Evolutionary conservation across 2,888 invertebrate species (phyloP).

Genomic region (Elmis aenea): DNA sequence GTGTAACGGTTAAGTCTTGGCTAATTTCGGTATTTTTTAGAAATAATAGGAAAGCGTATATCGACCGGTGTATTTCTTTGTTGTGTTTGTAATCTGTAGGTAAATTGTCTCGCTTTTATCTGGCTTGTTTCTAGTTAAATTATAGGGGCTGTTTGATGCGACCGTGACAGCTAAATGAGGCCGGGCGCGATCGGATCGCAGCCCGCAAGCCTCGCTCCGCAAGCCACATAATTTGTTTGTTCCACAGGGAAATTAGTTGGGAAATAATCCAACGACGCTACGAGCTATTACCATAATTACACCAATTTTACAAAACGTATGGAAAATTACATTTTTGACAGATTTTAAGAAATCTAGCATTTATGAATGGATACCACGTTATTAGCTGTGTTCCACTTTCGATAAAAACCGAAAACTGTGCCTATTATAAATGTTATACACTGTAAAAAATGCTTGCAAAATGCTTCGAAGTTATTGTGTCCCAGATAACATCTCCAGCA

Average conservation of each 20-base stretch:
- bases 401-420: too few relatives aligned
- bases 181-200: conserved; percentile 24
- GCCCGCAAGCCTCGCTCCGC: conserved; percentile 23
- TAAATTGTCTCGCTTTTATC: conserved; percentile 41
- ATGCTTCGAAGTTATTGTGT: too few relatives aligned
- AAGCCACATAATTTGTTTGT: conserved; percentile 28
- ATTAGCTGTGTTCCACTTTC: too few relatives aligned
- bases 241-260: conserved; percentile 29
- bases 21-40: conserved; percentile 23
- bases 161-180: conserved; percentile 44
- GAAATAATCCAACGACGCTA: conserved; percentile 24
- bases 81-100: conserved; percentile 37
- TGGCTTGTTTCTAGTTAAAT: conserved; percentile 40
- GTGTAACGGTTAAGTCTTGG: conserved; percentile 10
- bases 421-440: too few relatives aligned
- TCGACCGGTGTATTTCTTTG: conserved; percentile 33
- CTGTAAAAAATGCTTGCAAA: too few relatives aligned
- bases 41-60: conserved; percentile 31
- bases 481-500: too few relatives aligned
- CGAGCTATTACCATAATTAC: conserved; percentile 25
- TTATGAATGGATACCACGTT: too few relatives aligned
- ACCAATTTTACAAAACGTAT: conserved; percentile 24
- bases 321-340: conserved; percentile 11
- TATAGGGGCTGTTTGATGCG: conserved; percentile 44
- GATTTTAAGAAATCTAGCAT: conserved; percentile 2